A percentile compares a stretch with the other conserved stretches of the same genome.
Evolutionary conservation across 2,113 vertebrate genomes (phyloP).

Genomic region (Phoenicopterus ruber): DNA sequence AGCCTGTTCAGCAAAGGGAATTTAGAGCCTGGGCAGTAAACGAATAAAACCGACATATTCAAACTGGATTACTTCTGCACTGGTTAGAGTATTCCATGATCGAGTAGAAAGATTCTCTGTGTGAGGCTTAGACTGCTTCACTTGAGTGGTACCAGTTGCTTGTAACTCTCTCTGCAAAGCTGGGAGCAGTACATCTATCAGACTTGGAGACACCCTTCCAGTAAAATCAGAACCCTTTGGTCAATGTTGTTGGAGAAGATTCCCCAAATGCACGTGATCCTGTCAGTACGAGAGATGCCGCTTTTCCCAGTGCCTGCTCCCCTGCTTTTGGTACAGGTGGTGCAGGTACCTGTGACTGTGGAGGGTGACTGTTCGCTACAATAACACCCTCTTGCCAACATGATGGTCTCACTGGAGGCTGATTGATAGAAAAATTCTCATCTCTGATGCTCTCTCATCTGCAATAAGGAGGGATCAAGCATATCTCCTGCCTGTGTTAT

Average conservation of each 20-base stretch:
- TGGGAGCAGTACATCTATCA: not conserved
- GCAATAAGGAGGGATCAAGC: not conserved
- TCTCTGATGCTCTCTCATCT: not conserved
- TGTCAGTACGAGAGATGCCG: not conserved
- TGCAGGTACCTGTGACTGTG: not conserved
- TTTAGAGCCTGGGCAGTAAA: not conserved
- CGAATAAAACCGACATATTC: not conserved
- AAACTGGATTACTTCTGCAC: not conserved
- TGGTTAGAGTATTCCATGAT: not conserved
- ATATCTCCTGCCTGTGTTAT: not conserved
- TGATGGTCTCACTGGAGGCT: not conserved
- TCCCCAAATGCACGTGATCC: not conserved
- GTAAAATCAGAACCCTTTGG: not conserved
- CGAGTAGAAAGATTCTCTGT: not conserved
- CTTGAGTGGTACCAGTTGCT: not conserved
- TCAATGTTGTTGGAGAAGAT: not conserved
- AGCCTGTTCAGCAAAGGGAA: not conserved
- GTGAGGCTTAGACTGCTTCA: not conserved
- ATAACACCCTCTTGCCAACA: not conserved
- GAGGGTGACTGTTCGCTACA: rapidly evolving
- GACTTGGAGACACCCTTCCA: not conserved
- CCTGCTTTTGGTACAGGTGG: not conserved
- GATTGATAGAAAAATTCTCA: not conserved
- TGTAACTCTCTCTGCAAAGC: not conserved
- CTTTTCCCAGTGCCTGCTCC: not conserved